Conservation (phyloP, 1,140 invertebrate genomes). For the Elymnias hypermnestra region DNA sequence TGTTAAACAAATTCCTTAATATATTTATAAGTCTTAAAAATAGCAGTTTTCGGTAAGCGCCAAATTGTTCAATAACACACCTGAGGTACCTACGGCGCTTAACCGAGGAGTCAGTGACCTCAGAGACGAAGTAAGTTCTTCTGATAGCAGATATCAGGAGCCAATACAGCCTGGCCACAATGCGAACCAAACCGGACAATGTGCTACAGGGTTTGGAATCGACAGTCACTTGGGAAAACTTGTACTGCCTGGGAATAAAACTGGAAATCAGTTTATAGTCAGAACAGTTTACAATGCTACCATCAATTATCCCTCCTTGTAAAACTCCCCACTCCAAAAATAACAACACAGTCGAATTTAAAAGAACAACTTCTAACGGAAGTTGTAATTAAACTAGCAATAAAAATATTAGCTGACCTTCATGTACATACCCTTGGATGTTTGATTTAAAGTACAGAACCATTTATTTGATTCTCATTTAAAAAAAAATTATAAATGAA, state of each 20-base stretch:
- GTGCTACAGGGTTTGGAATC: constrained; percentile 25
- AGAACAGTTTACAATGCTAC: not conserved
- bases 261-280: constrained; percentile 7
- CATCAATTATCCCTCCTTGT: no score
- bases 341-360: not conserved
- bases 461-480: no score
- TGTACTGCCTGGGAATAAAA: constrained; percentile 48
- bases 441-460: no score
- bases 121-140: constrained; percentile 32
- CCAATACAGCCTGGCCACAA: constrained; percentile 40
- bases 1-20: no score
- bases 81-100: constrained; percentile 44
- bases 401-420: no score
- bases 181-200: constrained; percentile 56
- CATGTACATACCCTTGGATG: no score
- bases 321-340: no score
- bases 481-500: no score
- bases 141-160: constrained; percentile 35
- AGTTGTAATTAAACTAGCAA: no score
- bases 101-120: constrained; percentile 20
- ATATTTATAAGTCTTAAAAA: no score
- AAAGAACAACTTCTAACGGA: no score
- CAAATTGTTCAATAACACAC: constrained; percentile 26
- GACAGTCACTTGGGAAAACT: constrained; percentile 57
- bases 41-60: constrained; percentile 10